These are phyloP conservation scores for Chloropsis hardwickii DNA, from an alignment of 2,113 vertebrate species.

Conservation along the genomic window DNA sequence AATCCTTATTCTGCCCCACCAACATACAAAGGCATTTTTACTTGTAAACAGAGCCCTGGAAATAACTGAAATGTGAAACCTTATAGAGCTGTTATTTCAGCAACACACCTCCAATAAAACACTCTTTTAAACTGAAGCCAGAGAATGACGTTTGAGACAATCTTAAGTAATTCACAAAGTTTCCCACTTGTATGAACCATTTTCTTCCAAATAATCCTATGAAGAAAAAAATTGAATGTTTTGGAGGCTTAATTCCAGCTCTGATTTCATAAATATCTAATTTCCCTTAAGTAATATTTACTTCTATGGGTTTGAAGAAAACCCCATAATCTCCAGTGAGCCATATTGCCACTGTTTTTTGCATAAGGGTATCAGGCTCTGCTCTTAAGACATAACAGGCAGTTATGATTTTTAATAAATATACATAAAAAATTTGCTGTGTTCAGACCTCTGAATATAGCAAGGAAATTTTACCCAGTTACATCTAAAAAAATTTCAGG, in stretches of 20 bases:
- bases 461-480: background rate
- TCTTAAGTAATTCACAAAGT: background rate
- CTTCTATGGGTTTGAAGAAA: background rate
- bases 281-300: background rate
- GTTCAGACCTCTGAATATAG: background rate
- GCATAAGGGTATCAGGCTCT: background rate
- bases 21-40: background rate
- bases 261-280: background rate
- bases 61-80: background rate
- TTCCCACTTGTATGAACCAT: background rate
- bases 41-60: background rate
- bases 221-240: background rate
- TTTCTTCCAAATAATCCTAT: background rate
- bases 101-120: background rate
- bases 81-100: background rate
- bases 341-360: background rate
- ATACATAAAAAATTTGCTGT: background rate
- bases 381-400: background rate
- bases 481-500: background rate
- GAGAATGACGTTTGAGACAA: background rate
- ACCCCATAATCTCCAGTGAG: background rate
- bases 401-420: background rate
- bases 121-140: background rate
- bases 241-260: background rate
- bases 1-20: constrained; percentile 40